Conservation (phyloP, 2,113 vertebrate species). For the Poeciliopsis turrubarensis region DNA sequence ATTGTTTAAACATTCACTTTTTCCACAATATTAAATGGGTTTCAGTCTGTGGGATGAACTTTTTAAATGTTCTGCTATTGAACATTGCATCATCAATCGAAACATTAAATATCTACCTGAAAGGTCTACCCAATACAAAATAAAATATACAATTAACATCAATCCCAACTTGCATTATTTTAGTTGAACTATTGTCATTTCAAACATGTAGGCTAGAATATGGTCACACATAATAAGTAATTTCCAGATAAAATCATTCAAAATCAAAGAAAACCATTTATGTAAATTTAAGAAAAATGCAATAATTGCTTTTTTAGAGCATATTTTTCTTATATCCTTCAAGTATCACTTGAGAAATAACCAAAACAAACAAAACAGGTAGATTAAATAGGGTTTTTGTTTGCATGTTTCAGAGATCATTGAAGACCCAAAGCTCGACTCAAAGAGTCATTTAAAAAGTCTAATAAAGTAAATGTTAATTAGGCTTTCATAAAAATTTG, state of each 20-base stretch:
- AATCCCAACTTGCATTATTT: conserved; percentile 23
- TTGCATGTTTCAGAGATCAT: neutral
- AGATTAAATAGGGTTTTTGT: neutral
- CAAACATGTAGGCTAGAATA: conserved; percentile 10
- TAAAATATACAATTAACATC: conserved; percentile 26
- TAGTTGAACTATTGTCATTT: conserved; percentile 15
- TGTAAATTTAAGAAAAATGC: conserved; percentile 1
- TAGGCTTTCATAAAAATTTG: no score
- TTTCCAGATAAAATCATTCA: conserved; percentile 23
- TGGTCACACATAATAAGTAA: neutral
- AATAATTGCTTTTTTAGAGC: neutral
- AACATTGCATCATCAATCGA: conserved; percentile 24
- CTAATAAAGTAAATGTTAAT: neutral
- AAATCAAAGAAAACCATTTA: conserved; percentile 4
- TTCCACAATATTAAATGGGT: conserved; percentile 34
- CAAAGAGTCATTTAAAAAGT: conserved; percentile 7
- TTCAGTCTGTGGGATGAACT: conserved; percentile 46
- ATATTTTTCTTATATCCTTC: neutral
- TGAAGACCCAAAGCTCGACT: neutral
- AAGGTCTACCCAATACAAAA: conserved; percentile 13
- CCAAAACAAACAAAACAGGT: conserved; percentile 15
- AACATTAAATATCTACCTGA: conserved; percentile 20
- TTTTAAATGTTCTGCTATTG: conserved; percentile 8
- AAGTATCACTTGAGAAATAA: neutral
- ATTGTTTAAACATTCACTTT: conserved; percentile 26